Conservation (phyloP, 2,888 invertebrate species). For the Eupithecia subumbrata region DNA sequence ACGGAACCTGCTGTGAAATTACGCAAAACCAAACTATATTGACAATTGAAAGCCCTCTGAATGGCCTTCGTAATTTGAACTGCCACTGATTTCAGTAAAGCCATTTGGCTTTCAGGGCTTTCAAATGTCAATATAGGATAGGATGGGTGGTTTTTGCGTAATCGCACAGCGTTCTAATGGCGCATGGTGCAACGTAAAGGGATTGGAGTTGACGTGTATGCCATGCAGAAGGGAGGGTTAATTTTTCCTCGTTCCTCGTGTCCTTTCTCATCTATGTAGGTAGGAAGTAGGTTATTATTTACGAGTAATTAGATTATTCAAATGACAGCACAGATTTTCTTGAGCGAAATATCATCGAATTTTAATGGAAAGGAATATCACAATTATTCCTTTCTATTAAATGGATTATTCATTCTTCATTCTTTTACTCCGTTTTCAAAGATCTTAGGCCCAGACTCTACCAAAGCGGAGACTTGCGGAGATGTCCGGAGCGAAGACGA, state of each 20-base stretch:
- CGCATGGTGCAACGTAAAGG: neutral
- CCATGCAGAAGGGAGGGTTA: neutral
- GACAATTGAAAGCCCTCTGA: too few species aligned
- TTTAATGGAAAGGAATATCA: neutral
- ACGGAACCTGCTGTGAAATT: too few species aligned
- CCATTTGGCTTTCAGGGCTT: too few species aligned
- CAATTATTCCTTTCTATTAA: neutral
- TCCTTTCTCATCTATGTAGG: conserved; percentile 1
- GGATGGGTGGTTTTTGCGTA: too few species aligned
- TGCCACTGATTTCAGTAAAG: too few species aligned
- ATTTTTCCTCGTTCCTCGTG: conserved; percentile 2
- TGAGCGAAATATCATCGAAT: neutral
- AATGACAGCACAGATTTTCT: neutral
- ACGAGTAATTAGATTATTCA: neutral
- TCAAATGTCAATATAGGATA: too few species aligned
- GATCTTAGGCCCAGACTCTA: too few species aligned
- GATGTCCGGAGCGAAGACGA: too few species aligned
- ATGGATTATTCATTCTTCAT: neutral
- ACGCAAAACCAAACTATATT: too few species aligned
- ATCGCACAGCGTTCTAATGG: neutral
- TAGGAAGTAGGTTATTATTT: neutral
- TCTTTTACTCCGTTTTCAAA: too few species aligned
- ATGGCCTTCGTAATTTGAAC: too few species aligned
- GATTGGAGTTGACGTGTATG: neutral
- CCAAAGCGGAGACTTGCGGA: too few species aligned